A percentile compares a stretch with the other conserved stretches of the same genome.
Conservation (phyloP, 2,888 invertebrate species). For the Phengaris arion region DNA sequence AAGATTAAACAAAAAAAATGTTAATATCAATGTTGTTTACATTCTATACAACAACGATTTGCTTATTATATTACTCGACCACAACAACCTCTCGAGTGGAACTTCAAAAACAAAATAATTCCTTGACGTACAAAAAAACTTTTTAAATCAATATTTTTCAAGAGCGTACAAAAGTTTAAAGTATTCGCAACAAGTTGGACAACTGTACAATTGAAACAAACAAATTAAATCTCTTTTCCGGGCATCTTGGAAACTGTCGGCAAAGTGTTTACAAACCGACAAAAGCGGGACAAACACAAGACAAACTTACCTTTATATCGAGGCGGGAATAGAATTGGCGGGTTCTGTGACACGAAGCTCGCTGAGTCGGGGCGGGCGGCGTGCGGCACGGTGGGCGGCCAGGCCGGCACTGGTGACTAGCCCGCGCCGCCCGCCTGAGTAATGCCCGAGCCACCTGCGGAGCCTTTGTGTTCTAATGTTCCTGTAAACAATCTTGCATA, state of each 20-base stretch:
- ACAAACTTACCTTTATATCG: slow-evolving; percentile 35
- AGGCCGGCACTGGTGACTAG: slow-evolving; percentile 61
- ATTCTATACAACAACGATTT: too few relatives aligned
- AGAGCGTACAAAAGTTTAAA: neutral
- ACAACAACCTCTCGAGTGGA: neutral
- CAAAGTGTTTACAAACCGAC: slow-evolving; percentile 25
- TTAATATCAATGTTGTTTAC: too few relatives aligned
- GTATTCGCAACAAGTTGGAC: slow-evolving; percentile 12
- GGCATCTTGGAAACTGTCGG: slow-evolving; percentile 16
- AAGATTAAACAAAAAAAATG: too few relatives aligned
- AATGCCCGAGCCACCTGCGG: slow-evolving; percentile 76
- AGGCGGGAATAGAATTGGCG: slow-evolving; percentile 29
- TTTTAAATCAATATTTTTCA: slow-evolving; percentile 6
- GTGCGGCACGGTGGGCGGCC: slow-evolving; percentile 64
- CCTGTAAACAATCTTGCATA: slow-evolving; percentile 48
- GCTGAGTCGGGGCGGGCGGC: slow-evolving; percentile 48
- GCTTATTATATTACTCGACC: too few relatives aligned
- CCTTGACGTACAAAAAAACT: neutral
- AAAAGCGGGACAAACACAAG: slow-evolving; percentile 15
- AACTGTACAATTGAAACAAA: slow-evolving; percentile 1
- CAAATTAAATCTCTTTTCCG: slow-evolving; percentile 1
- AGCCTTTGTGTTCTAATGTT: slow-evolving; percentile 62
- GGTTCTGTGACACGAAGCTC: slow-evolving; percentile 33
- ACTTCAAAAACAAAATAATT: neutral
- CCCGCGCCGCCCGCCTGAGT: slow-evolving; percentile 62